These are phyloP conservation scores for Silurus asotus DNA, from an alignment of 2,113 vertebrate species.

Conservation along the genomic window DNA sequence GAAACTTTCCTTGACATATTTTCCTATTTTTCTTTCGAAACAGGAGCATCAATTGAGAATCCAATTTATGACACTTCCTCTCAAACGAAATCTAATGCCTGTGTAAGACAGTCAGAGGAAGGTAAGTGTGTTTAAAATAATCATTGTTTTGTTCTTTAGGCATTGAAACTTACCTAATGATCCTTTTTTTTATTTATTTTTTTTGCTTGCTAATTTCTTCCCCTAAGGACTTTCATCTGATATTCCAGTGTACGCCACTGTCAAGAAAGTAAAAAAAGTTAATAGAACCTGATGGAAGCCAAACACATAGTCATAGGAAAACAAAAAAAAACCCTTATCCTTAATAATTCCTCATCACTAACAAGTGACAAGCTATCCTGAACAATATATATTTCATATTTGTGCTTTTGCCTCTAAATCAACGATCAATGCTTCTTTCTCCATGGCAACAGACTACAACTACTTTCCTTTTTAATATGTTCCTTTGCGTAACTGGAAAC, in stretches of 20 bases:
- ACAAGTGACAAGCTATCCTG: not conserved
- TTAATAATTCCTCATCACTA: not conserved
- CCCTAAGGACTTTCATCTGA: not conserved
- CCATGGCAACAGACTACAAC: not conserved
- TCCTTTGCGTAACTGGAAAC: not conserved
- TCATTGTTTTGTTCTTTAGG: not conserved
- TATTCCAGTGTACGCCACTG: conserved; percentile 5
- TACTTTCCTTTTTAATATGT: not conserved
- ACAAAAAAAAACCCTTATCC: not conserved
- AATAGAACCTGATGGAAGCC: not conserved
- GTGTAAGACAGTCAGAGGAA: not conserved
- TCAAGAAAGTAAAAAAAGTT: conserved; percentile 3
- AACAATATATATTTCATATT: not conserved
- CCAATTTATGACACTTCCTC: not conserved
- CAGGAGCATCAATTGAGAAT: not conserved
- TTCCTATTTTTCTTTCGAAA: not conserved
- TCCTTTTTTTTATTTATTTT: not conserved
- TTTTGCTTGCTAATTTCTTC: not conserved
- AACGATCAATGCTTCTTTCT: not conserved
- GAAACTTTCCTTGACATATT: not conserved
- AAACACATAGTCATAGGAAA: not conserved
- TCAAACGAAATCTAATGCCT: not conserved
- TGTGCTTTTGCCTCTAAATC: not conserved
- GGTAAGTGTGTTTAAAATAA: conserved; percentile 18
- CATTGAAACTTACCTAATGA: not conserved